Base-by-base conservation (phyloP, 1,140 invertebrate species). In the Delia radicum region DNA sequence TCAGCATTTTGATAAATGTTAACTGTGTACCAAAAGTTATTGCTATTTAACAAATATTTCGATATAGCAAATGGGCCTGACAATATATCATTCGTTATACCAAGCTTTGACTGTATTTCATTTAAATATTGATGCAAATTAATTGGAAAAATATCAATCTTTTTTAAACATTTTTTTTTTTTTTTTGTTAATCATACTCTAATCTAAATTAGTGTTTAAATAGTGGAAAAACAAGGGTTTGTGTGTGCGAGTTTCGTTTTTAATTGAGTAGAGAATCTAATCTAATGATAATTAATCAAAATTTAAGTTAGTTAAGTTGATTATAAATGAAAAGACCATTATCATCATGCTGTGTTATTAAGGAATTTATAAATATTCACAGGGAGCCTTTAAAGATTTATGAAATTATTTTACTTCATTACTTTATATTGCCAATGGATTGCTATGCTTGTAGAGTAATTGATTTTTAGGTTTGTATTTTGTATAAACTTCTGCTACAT, bases 61-160 rank as follows among this genome's bases (percentile, higher is more conserved):
- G n/a, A n/a, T n/a, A n/a, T n/a, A n/a, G n/a, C n/a, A n/a, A n/a
- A n/a, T n/a, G n/a, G n/a, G n/a, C n/a, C n/a, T n/a, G n/a, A n/a
- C n/a, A n/a, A n/a, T n/a, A n/a, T n/a, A n/a, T n/a, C n/a, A n/a
- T n/a, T n/a, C n/a, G n/a, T n/a, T n/a, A n/a, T n/a, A n/a, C n/a
- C n/a, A n/a, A n/a, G n/a, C 33, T 2, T 37, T 13, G 3, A 37
- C 33, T 10, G 8, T 13, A 3, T 13, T 10, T 37, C 48, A 55
- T 55, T 55, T 24, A 55, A 55, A 55, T 55, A 55, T 55, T 69
- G 65, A 33, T 69, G 65, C 29, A 69, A 69, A 69, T 69, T 69
- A 37, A 69, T 31, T 37, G 29, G 65, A 69, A 69, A n/a, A 69
- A 37, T 69, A 69, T 69, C n/a, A 33, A 69, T 69, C 65, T 69